Conservation (phyloP, 2,113 vertebrate species). For the Zootoca vivipara region DNA sequence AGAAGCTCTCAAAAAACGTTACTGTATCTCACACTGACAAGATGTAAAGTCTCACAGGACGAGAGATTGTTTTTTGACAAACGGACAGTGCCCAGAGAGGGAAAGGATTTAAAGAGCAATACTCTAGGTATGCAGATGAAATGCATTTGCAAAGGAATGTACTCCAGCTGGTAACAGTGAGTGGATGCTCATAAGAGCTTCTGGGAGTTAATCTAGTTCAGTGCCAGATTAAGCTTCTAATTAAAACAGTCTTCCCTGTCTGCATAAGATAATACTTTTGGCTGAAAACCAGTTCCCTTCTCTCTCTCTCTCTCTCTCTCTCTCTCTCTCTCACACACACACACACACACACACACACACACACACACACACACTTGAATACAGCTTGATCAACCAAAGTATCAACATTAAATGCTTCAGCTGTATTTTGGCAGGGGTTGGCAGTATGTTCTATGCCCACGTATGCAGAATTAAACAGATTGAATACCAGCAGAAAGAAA, state of each 20-base stretch:
- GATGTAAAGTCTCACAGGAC: slow-evolving; percentile 14
- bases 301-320: too few relatives aligned
- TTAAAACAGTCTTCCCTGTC: slow-evolving; percentile 57
- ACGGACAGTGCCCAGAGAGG: neutral
- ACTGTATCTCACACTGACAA: neutral
- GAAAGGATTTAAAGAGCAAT: neutral
- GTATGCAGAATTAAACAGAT: neutral
- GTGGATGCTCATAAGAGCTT: slow-evolving; percentile 60
- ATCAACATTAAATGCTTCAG: neutral
- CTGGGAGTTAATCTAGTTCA: slow-evolving; percentile 60
- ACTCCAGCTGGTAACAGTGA: slow-evolving; percentile 48
- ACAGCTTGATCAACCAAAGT: neutral
- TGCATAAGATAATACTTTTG: slow-evolving; percentile 45
- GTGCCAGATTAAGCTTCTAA: slow-evolving; percentile 65
- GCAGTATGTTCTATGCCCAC: neutral
- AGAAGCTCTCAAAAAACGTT: slow-evolving; percentile 18
- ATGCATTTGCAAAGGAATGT: slow-evolving; percentile 52
- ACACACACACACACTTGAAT: slow-evolving; percentile 13
- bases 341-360: too few relatives aligned
- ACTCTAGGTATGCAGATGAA: slow-evolving; percentile 32
- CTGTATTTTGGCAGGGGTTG: neutral
- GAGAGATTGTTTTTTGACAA: neutral
- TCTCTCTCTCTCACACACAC: too few relatives aligned
- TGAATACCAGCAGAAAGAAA: neutral
- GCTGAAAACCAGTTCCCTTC: slow-evolving; percentile 13